Conservation (phyloP, 2,888 invertebrate species). For the Noctua janthe region DNA sequence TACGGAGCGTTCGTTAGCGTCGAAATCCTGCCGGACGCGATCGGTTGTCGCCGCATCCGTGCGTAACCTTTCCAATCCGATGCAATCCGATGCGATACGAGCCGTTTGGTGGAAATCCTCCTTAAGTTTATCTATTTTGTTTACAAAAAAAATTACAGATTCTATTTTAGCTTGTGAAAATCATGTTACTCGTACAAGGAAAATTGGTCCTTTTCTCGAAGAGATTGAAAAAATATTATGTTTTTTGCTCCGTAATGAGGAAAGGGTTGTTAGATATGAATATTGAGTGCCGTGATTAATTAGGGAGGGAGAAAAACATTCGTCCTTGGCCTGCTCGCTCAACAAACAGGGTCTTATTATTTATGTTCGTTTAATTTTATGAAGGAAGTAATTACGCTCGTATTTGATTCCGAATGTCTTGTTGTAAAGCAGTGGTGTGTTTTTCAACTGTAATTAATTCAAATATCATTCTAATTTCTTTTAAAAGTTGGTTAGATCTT, state of each 20-base stretch:
- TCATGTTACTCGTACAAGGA: not conserved
- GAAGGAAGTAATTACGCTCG: conserved; percentile 25
- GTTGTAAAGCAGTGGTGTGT: not conserved
- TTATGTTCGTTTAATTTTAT: conserved; percentile 23
- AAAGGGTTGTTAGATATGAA: conserved; percentile 43
- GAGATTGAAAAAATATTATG: not conserved
- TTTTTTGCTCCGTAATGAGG: conserved; percentile 26
- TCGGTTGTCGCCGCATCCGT: no score
- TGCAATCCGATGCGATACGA: no score
- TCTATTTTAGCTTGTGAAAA: not conserved
- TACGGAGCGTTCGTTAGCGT: no score
- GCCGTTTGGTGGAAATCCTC: no score
- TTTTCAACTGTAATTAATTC: not conserved
- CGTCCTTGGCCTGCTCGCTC: conserved; percentile 39
- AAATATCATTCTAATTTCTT: not conserved
- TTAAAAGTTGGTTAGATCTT: not conserved
- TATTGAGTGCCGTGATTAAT: conserved; percentile 48
- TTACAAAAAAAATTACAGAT: conserved; percentile 1
- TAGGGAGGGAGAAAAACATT: conserved; percentile 28
- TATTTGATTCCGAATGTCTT: conserved; percentile 18
- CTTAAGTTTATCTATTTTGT: not conserved
- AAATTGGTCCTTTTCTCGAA: not conserved
- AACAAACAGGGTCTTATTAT: conserved; percentile 27
- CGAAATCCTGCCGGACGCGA: no score
- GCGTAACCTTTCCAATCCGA: no score